phyloP scores from a whole-genome alignment of 1,140 invertebrate species.

The Bactericera cockerelli region DNA sequence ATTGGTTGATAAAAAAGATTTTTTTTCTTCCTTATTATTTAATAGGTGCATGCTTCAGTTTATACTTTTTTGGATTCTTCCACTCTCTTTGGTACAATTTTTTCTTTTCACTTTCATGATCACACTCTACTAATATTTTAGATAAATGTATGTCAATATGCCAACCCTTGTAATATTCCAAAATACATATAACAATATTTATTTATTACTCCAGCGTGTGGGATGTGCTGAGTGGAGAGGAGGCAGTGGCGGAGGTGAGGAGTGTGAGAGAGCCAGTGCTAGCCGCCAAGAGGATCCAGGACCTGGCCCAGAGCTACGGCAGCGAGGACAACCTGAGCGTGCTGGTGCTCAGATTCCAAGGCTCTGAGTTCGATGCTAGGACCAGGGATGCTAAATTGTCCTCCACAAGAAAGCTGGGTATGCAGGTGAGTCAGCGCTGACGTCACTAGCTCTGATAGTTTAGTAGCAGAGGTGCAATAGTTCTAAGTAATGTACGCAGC shows the following conservation, averaged over 20 bases:
- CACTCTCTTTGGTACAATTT: too few species aligned
- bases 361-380: constrained; percentile 48
- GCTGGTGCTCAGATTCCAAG: constrained; percentile 53
- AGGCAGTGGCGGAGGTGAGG: constrained; percentile 55
- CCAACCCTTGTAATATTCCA: too few species aligned
- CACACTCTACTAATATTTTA: too few species aligned
- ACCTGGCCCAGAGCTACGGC: constrained; percentile 65
- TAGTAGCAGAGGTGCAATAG: too few species aligned
- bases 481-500: too few species aligned
- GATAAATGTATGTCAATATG: too few species aligned
- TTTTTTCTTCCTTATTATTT: too few species aligned
- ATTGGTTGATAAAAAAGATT: too few species aligned
- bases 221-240: constrained; percentile 54
- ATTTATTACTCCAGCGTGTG: constrained; percentile 36
- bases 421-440: constrained; percentile 15
- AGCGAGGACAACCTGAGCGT: constrained; percentile 64
- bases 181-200: too few species aligned
- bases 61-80: too few species aligned
- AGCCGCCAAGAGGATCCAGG: constrained; percentile 62
- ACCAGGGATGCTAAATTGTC: constrained; percentile 54
- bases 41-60: too few species aligned
- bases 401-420: constrained; percentile 37
- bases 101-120: too few species aligned
- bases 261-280: constrained; percentile 55
- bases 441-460: not conserved